Evolutionary conservation across 2,888 invertebrate genomes (phyloP).

Genomic region (Rhopalosiphum nymphaeae): DNA sequence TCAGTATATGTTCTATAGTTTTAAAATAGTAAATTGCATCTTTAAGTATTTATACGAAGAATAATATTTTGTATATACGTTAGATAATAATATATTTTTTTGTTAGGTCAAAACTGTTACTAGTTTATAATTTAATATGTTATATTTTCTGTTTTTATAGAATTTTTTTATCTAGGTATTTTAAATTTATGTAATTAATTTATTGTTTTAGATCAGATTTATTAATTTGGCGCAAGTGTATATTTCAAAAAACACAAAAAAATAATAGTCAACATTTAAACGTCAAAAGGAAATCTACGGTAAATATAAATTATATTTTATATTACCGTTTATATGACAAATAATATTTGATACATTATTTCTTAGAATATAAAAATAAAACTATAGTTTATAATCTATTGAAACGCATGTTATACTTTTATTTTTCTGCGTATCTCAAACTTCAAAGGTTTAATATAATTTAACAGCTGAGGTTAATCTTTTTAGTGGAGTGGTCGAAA

Average conservation of each 20-base stretch:
- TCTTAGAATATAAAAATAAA: too few relatives aligned
- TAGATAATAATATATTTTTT: neutral
- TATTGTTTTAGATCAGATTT: slow-evolving; percentile 34
- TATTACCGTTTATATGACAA: neutral
- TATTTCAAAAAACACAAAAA: neutral
- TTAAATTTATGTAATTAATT: neutral
- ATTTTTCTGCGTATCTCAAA: neutral
- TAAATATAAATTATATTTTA: neutral
- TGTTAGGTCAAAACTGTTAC: neutral
- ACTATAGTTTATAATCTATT: neutral
- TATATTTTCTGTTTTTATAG: neutral
- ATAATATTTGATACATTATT: slow-evolving; percentile 1
- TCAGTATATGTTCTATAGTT: neutral
- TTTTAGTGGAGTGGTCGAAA: neutral
- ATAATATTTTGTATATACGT: neutral
- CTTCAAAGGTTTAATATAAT: neutral
- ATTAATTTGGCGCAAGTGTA: slow-evolving; percentile 26
- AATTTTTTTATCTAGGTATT: neutral
- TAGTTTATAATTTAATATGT: neutral
- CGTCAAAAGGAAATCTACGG: neutral
- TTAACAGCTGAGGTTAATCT: neutral
- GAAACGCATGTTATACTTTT: neutral
- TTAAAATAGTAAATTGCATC: neutral
- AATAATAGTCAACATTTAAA: neutral
- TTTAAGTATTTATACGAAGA: neutral